Evolutionary conservation across 1,140 invertebrate genomes (phyloP).

Genomic region (Caerostris darwini): DNA sequence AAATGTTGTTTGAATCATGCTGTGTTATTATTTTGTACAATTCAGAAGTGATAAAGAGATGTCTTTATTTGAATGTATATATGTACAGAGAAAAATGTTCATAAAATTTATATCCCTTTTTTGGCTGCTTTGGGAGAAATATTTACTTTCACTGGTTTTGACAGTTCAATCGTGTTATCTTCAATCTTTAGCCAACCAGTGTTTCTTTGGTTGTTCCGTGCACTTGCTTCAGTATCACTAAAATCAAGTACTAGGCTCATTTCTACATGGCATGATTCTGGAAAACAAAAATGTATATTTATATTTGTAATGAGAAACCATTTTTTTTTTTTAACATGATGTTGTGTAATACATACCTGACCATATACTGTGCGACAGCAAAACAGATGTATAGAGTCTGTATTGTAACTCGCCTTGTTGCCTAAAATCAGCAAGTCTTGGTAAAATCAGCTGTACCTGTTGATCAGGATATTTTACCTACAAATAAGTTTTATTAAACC

Average conservation of each 20-base stretch:
- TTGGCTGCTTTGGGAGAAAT: conserved; percentile 94
- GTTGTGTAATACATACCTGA: conserved; percentile 80
- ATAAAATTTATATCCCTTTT: conserved; percentile 86
- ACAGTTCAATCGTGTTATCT: conserved; percentile 89
- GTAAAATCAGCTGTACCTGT: conserved; percentile 90
- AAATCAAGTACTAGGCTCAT: conserved; percentile 91
- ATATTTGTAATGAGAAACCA: neutral
- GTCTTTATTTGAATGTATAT: neutral
- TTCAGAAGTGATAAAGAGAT: conserved; percentile 16
- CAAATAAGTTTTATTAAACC: neutral
- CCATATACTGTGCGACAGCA: conserved; percentile 91
- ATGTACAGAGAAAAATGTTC: neutral
- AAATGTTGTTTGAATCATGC: conserved; percentile 24
- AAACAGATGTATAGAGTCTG: conserved; percentile 90
- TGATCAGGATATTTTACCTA: conserved; percentile 93
- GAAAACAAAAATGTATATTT: conserved; percentile 82
- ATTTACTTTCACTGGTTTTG: conserved; percentile 93
- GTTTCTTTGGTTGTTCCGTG: conserved; percentile 81
- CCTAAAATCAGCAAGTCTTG: conserved; percentile 85
- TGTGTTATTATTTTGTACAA: neutral
- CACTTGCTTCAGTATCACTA: conserved; percentile 85
- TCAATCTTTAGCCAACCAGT: conserved; percentile 82
- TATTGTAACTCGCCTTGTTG: conserved; percentile 84
- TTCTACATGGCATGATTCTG: conserved; percentile 93
- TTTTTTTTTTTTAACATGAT: neutral